A percentile compares a stretch with the other conserved stretches of the same genome.
These are phyloP conservation scores for Eupithecia exiguata DNA, from an alignment of 2,888 invertebrate genomes.

Conservation along the genomic window DNA sequence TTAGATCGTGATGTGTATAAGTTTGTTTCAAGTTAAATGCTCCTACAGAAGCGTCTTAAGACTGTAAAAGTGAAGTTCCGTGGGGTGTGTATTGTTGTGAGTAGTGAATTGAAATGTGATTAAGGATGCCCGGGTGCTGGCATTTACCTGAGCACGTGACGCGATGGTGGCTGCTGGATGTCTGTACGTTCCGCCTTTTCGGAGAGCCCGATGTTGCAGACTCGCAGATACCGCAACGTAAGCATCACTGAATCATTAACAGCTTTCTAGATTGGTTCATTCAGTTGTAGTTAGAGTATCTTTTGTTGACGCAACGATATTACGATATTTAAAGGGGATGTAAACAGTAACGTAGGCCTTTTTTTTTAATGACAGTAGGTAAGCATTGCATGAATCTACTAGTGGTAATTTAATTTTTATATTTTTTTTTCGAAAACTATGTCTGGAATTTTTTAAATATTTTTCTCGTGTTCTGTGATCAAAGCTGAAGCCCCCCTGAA, in stretches of 20 bases:
- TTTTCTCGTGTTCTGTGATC: no score
- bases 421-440: no score
- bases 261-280: not conserved
- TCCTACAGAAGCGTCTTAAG: not conserved
- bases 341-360: no score
- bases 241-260: conserved; percentile 44
- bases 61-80: not conserved
- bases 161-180: conserved; percentile 86
- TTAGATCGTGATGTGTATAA: not conserved
- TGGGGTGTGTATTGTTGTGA: not conserved
- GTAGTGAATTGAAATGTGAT: conserved; percentile 41
- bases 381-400: no score
- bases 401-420: no score
- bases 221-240: conserved; percentile 78
- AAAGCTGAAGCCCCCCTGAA: no score
- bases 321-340: no score
- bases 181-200: conserved; percentile 83
- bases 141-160: conserved; percentile 83
- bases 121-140: conserved; percentile 78
- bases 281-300: not conserved
- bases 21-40: not conserved
- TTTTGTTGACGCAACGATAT: not conserved
- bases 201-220: conserved; percentile 71
- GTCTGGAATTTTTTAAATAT: no score
- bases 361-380: no score